Base-by-base conservation (phyloP, 2,113 vertebrate genomes). In the Toxotes chatareus region DNA sequence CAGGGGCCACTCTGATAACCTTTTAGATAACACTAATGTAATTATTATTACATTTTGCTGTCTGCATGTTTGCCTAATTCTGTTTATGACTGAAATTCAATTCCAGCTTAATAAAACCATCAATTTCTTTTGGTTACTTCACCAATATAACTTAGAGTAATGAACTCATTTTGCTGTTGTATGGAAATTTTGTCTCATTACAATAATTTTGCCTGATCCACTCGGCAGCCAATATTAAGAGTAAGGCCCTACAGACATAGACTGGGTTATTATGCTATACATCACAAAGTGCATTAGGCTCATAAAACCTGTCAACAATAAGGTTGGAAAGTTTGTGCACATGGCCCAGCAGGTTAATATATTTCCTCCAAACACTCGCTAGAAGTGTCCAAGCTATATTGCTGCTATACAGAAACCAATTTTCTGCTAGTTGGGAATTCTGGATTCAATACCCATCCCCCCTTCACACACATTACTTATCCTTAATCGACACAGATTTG, bases 141-240 rank as follows among this genome's bases (percentile, higher is more conserved):
- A 92, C 93, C 89, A 88, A 93, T 94, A 94, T 94, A 94, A 95
- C 90, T 93, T 94, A 92, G 94, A 95, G 93, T 96, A 95, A 96
- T 96, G 95, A 95, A 95, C 95, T 95, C 92, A 96, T 96, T 94
- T 95, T 87, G 90, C 94, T 94, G 94, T 96, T 95, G 92, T 95
- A 95, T 95, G 95, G 94, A 96, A 95, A 95, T 95, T 93, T 93
- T 76, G 91, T 92, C 94, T 95, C 94, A 95, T 96, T 95, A 95
- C 94, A 96, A 95, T 96, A 95, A 95, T 96, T 95, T 95, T 90
- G 94, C 93, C 93, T 94, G 92, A 95, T 94, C 88, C 92, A 93
- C 93, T 93, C 90, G 89, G 89, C 88, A 93, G 91, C 92, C 87
- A 55, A 95, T 96, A 96, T 95, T 95, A 95, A 95, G 94, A 93